Evolutionary conservation across 2,888 invertebrate genomes (phyloP).

Genomic region (Sesamia inferens): DNA sequence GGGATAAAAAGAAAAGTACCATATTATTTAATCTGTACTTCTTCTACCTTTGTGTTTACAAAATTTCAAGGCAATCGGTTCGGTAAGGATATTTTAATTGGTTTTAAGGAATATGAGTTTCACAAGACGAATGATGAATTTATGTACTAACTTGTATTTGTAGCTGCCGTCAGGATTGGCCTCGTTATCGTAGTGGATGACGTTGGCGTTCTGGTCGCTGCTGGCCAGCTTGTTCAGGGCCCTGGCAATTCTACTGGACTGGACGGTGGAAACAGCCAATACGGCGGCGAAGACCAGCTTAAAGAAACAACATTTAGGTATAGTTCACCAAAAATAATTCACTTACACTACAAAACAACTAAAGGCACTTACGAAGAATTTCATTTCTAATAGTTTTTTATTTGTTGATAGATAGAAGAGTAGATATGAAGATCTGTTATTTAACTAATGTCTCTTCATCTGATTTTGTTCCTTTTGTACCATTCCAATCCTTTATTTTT

Average conservation of each 20-base stretch:
- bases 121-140: background rate
- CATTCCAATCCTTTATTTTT: slow-evolving; percentile 66
- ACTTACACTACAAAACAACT: slow-evolving; percentile 4
- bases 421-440: slow-evolving; percentile 10
- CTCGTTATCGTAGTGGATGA: slow-evolving; percentile 80
- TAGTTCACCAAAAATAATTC: background rate
- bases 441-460: slow-evolving; percentile 69
- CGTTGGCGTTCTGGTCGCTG: slow-evolving; percentile 74
- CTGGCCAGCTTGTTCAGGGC: slow-evolving; percentile 49
- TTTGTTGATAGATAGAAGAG: slow-evolving; percentile 31
- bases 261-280: slow-evolving; percentile 76
- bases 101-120: background rate
- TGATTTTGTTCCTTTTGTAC: slow-evolving; percentile 73
- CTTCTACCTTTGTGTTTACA: too few relatives aligned
- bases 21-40: too few relatives aligned
- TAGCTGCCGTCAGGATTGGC: slow-evolving; percentile 86
- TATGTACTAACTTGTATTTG: slow-evolving; percentile 82
- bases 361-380: slow-evolving; percentile 74
- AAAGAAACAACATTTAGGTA: slow-evolving; percentile 22
- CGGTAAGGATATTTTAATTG: background rate
- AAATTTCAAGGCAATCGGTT: too few relatives aligned
- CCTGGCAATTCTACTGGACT: slow-evolving; percentile 3
- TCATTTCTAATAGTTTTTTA: slow-evolving; percentile 70
- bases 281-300: slow-evolving; percentile 75
- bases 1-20: too few relatives aligned